Base-by-base conservation (phyloP, 2,797 vertebrate genomes). In the Buceros bicornis region DNA sequence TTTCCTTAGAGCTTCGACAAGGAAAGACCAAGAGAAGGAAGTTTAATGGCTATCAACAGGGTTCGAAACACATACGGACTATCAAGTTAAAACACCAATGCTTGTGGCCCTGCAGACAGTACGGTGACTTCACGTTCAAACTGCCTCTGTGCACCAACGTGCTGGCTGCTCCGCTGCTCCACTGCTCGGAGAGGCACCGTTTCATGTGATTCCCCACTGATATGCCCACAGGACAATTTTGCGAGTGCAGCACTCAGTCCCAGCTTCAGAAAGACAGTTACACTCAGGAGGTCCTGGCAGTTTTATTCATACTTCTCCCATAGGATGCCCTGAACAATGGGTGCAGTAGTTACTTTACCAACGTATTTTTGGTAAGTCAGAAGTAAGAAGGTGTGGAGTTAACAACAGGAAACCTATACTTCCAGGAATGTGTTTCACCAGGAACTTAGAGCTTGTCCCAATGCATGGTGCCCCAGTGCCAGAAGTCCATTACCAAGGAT, bases 391-490 rank as follows among this genome's bases (percentile, higher is more conserved):
- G 18, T 6, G 0, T 58, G n/a, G 58, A 66, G 65, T 72, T 89
- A 37, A 37, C 12, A 50, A 31, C 14, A 74, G 33, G 43, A 86
- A 77, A 53, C 11, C 11, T 31, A 47, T 28, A 22, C 24, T 72
- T 79, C 78, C 31, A 72, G 40, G 51, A 84, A 28, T 24, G 26
- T 22, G 13, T 72, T 95, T 82, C 25, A 47, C 7, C 16, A 47
- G 33, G 37, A 78, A 82, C 2, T 45, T 21, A 93, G 73, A 61
- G 14, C 21, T 60, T 77, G 21, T 82, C 42, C 35, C 26, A 20
- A 0, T 45, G 21, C 61, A 48, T 33, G 6, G n/a, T 81, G 56
- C 26, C 47, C 0, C 0, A 47, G 20, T 80, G 9, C 21, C 47
- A 83, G n/a, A 65, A 80, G 31, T 48, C 58, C 29, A 26, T 37